These are phyloP conservation scores for Tragulus kanchil DNA, from an alignment of 2,113 vertebrate genomes.

Conservation along the genomic window DNA sequence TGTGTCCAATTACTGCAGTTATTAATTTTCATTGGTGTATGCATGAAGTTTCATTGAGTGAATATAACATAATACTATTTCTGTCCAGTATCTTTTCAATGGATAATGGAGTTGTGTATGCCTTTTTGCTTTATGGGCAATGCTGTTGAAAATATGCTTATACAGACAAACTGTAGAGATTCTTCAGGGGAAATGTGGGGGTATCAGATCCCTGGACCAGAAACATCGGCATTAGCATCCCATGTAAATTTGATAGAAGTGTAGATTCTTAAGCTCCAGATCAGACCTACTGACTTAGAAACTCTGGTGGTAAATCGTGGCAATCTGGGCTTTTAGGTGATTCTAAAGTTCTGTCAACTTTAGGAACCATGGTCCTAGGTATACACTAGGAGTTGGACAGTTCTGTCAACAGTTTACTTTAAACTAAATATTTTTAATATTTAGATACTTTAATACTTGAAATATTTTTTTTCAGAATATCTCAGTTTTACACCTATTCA, in stretches of 20 bases:
- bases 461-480: not conserved
- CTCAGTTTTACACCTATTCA: not conserved
- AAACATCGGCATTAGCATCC: not conserved
- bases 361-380: not conserved
- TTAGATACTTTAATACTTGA: not conserved
- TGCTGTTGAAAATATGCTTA: not conserved
- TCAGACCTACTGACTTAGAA: not conserved
- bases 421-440: no score
- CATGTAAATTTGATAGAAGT: not conserved
- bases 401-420: not conserved
- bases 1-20: no score
- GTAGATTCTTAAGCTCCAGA: not conserved
- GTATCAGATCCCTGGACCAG: not conserved
- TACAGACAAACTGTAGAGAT: not conserved
- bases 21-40: not conserved
- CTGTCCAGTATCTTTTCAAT: not conserved
- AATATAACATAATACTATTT: not conserved
- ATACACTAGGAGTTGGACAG: rapidly evolving
- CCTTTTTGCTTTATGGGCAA: not conserved
- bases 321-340: no score
- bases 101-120: no score
- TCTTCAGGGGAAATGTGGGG: not conserved
- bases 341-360: not conserved
- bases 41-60: rapidly evolving
- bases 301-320: no score